Percentiles rank a stretch among this genome's conserved stretches.
phyloP scores from a whole-genome alignment of 1,140 invertebrate genomes.

The Meloidogyne exigua region DNA sequence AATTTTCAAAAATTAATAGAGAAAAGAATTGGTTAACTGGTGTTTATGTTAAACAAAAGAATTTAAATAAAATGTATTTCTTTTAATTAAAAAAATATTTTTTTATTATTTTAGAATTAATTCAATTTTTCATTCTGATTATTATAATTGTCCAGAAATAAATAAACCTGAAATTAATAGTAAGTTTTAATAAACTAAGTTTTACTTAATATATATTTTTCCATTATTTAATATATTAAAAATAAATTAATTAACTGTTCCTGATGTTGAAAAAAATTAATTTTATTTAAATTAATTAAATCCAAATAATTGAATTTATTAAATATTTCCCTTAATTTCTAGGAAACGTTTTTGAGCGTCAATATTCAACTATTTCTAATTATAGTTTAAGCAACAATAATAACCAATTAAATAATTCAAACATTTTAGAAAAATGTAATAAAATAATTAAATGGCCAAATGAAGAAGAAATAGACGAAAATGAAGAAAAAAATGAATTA shows the following conservation, averaged over 20 bases:
- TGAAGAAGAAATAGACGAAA: background rate
- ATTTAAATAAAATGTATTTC: background rate
- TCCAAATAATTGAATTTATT: background rate
- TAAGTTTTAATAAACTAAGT: background rate
- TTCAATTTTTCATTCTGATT: background rate
- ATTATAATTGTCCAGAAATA: background rate
- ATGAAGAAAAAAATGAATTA: background rate
- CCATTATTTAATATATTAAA: too few relatives aligned
- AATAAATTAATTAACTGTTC: too few relatives aligned
- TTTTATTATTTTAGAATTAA: background rate
- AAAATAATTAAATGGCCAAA: background rate
- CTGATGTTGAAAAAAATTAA: too few relatives aligned
- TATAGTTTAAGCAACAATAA: background rate
- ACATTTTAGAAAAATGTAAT: background rate
- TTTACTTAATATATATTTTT: too few relatives aligned
- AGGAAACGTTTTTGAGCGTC: background rate
- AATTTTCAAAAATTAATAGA: slow-evolving; percentile 1
- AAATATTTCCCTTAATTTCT: background rate
- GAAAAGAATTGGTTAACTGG: background rate
- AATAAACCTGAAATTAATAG: background rate
- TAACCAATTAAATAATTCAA: background rate
- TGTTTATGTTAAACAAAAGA: background rate
- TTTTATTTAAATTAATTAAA: background rate
- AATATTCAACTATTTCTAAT: background rate
- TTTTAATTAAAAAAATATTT: background rate